Evolutionary conservation across 2,888 invertebrate genomes (phyloP), one percentile per base, ranked within the genome.

Genomic region (Amiota mariae): DNA sequence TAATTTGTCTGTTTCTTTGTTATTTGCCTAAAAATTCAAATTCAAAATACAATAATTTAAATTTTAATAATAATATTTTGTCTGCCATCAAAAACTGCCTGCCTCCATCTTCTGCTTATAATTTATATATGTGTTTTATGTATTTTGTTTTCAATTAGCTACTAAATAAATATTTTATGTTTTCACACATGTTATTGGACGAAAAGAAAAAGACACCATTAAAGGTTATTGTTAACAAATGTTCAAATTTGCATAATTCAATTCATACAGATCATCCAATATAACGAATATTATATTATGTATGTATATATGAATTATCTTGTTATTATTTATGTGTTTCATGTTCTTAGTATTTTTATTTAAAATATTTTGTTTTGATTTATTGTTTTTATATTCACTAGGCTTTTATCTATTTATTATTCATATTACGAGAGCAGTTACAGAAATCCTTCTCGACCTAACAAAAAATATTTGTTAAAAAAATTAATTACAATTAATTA

Each of bases 241-340:
- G 77, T 79, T 68, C 64, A 75, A 79, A 85, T 85, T 85, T 85
- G 84, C 85, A 85, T 85, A 85, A 80, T 82, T 81, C 48, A 48
- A 49, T 49, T 59, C n/a, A 20, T 70, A 70, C 36, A 36, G 36
- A 36, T 36, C 36, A 36, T 2, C 24, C 24, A 24, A 24, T 24
- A 24, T 24, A 24, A 2, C 1, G 2, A 24, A 24, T 24, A 24
- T 24, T 24, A 24, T 24, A 24, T 24, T 24, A 24, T 36, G 36
- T 36, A 6, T 36, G 36, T 36, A 6, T 36, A 46, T 36, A n/a
- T 82, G 49, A 15, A 51, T 77, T 68, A 66, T 59, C 63, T 47
- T 66, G 46, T 47, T 46, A 49, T 24, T 24, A 24, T 24, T 24
- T 24, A 24, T 24, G 24, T 24, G 24, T 24, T 24, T 24, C 24